Percentiles rank a stretch among this genome's conserved stretches.
Evolutionary conservation across 2,888 invertebrate species (phyloP).

Genomic region (Leucoptera coffeella): DNA sequence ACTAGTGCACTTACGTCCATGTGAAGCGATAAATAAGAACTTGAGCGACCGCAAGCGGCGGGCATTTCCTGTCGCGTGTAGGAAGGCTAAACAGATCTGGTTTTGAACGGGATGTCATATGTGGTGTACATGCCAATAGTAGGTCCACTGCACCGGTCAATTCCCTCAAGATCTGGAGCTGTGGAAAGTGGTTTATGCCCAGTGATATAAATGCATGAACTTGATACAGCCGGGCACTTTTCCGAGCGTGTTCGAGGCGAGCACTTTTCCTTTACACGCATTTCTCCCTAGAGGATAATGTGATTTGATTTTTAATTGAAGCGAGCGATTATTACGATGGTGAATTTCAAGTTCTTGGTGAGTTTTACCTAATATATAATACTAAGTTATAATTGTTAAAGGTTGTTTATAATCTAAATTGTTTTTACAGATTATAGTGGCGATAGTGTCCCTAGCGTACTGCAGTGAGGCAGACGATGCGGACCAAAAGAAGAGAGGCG

Average conservation of each 20-base stretch:
- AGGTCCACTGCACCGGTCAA: conserved; percentile 40
- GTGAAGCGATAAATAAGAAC: not conserved
- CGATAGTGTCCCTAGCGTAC: conserved; percentile 22
- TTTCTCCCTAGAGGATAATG: conserved; percentile 22
- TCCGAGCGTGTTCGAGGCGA: conserved; percentile 22
- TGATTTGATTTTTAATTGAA: conserved; percentile 12
- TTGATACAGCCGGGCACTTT: conserved; percentile 38
- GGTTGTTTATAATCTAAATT: not conserved
- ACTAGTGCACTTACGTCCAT: too few species aligned
- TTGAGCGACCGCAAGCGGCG: conserved; percentile 2
- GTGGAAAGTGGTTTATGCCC: conserved; percentile 35
- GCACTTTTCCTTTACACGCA: conserved; percentile 34
- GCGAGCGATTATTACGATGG: conserved; percentile 14
- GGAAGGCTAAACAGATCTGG: conserved; percentile 14
- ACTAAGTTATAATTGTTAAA: not conserved
- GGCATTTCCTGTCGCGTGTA: conserved; percentile 17
- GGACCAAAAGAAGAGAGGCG: conserved; percentile 40
- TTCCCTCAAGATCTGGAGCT: conserved; percentile 35
- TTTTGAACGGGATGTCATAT: conserved; percentile 29
- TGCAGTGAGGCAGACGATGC: conserved; percentile 29
- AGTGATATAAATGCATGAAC: conserved; percentile 46
- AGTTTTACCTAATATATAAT: conserved; percentile 11
- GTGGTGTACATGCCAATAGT: conserved; percentile 44
- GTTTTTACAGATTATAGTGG: conserved; percentile 24
- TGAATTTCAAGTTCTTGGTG: conserved; percentile 28